A percentile compares a stretch with the other conserved stretches of the same genome.
Conservation (phyloP, 2,113 vertebrate genomes). For the Indicator indicator region DNA sequence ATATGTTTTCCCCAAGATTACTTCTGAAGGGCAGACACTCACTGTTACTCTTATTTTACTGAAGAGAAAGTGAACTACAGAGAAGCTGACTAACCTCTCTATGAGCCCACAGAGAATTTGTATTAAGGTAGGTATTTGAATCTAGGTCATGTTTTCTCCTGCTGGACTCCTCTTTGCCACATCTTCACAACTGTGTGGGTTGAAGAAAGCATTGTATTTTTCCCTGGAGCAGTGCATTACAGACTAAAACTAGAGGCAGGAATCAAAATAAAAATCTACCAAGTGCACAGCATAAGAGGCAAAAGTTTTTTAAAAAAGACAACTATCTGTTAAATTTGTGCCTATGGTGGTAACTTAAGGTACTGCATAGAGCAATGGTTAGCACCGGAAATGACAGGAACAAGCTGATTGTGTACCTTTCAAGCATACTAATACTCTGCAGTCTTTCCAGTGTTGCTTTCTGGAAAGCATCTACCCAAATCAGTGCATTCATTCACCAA, state of each 20-base stretch:
- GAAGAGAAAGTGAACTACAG: not conserved
- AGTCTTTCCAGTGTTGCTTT: not conserved
- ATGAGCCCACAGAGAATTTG: not conserved
- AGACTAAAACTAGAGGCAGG: not conserved
- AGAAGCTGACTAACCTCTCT: not conserved
- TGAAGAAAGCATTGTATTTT: not conserved
- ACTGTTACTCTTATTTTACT: not conserved
- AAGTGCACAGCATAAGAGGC: not conserved
- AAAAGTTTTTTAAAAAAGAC: not conserved
- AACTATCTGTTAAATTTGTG: not conserved
- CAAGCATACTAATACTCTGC: not conserved
- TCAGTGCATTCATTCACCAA: not conserved
- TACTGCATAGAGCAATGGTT: not conserved
- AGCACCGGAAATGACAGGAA: not conserved
- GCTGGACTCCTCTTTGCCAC: not conserved
- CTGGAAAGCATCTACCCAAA: not conserved
- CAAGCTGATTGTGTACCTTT: not conserved
- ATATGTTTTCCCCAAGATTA: not conserved
- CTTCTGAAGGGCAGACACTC: not conserved
- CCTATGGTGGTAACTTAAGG: not conserved
- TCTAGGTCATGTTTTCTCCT: not conserved
- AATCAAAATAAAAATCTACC: not conserved
- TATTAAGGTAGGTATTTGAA: not conserved
- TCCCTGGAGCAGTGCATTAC: not conserved
- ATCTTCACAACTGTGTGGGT: not conserved